Conservation (phyloP, 1,140 invertebrate genomes). For the Caenorhabditis inopinata region DNA sequence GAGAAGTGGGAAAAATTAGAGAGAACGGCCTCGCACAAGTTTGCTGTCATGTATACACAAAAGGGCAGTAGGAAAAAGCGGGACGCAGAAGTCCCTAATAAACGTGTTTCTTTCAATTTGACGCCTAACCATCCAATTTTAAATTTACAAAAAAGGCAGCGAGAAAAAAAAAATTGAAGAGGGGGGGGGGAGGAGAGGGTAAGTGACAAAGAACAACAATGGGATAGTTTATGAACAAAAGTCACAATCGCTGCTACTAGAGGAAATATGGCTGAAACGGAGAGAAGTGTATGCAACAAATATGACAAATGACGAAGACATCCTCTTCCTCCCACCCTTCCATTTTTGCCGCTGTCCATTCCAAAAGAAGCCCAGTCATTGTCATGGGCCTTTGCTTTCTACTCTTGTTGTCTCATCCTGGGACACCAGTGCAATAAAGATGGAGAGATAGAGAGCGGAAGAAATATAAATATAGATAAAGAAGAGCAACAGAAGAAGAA, state of each 20-base stretch:
- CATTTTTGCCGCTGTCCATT: conserved; percentile 16
- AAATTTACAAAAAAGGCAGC: not conserved
- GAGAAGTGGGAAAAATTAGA: not conserved
- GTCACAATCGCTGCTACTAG: not conserved
- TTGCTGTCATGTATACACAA: not conserved
- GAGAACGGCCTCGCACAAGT: not conserved
- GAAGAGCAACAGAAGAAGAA: no score
- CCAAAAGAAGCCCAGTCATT: conserved; percentile 4
- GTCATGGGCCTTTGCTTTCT: not conserved
- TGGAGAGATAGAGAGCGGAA: not conserved
- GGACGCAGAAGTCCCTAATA: not conserved
- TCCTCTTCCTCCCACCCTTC: not conserved
- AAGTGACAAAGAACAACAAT: conserved; percentile 23
- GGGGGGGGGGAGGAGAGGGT: not conserved
- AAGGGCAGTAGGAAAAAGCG: not conserved
- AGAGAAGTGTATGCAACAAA: conserved; percentile 34
- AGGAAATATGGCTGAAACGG: not conserved
- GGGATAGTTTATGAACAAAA: conserved; percentile 26
- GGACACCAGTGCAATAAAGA: not conserved
- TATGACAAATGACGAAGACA: conserved; percentile 32
- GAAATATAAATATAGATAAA: no score
- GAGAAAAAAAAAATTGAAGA: not conserved
- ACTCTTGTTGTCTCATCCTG: not conserved
- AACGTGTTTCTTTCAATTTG: conserved; percentile 1
- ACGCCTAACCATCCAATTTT: not conserved